A percentile compares a stretch with the other conserved stretches of the same genome.
Evolutionary conservation across 2,113 vertebrate genomes (phyloP).

Genomic region (Danio rerio): GRCz12tu NC_133195.1:34170001-34170500

Average conservation of each 20-base stretch:
- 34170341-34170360: neutral
- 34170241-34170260: neutral
- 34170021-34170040: too few species aligned
- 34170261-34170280: constrained; percentile 1
- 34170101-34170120: neutral
- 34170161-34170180: too few species aligned
- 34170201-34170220: neutral
- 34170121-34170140: neutral
- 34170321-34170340: neutral
- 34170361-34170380: neutral
- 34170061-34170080: too few species aligned
- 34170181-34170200: too few species aligned
- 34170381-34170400: constrained; percentile 7
- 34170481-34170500: too few species aligned
- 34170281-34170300: constrained; percentile 15
- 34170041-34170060: too few species aligned
- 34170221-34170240: constrained; percentile 1
- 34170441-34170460: neutral
- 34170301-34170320: constrained; percentile 16
- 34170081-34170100: too few species aligned
- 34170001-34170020: too few species aligned
- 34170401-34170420: constrained; percentile 3
- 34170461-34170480: neutral
- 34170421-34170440: neutral
- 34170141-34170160: neutral